These are phyloP conservation scores for Panagrolaimus sp. DNA, from an alignment of 1,140 invertebrate genomes.

Conservation along the genomic window DNA sequence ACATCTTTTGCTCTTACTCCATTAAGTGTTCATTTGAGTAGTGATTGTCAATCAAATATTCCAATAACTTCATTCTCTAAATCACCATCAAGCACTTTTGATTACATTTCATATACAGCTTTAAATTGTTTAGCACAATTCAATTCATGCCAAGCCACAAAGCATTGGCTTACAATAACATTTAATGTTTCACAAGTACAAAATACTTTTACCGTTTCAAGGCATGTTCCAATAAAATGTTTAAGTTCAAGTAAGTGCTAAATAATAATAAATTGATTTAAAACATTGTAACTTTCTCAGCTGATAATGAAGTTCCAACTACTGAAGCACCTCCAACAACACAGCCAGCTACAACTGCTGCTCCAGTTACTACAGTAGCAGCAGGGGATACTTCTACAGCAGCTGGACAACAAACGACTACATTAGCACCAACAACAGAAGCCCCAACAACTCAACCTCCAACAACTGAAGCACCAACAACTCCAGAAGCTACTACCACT, in stretches of 20 bases:
- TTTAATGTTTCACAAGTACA: not conserved
- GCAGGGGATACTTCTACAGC: not conserved
- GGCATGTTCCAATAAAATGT: slow-evolving; percentile 2
- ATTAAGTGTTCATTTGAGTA: not conserved
- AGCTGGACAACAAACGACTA: not conserved
- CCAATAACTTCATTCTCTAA: not conserved
- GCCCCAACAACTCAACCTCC: slow-evolving; percentile 8
- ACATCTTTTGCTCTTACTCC: not conserved
- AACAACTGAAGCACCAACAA: not conserved
- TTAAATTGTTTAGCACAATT: not conserved
- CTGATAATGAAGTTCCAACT: not conserved
- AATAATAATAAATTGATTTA: too few relatives aligned
- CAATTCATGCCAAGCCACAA: not conserved
- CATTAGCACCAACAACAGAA: not conserved
- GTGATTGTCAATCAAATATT: not conserved
- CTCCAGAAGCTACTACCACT: not conserved
- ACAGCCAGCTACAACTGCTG: not conserved
- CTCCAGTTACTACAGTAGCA: not conserved
- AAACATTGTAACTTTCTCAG: not conserved
- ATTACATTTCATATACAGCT: not conserved
- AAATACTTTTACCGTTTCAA: not conserved
- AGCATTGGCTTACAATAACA: not conserved
- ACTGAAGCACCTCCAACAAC: not conserved
- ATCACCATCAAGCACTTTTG: not conserved
- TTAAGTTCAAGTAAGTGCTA: not conserved